These are phyloP conservation scores for Proterorhinus semilunaris DNA, from an alignment of 2,113 vertebrate species.

Conservation along the genomic window DNA sequence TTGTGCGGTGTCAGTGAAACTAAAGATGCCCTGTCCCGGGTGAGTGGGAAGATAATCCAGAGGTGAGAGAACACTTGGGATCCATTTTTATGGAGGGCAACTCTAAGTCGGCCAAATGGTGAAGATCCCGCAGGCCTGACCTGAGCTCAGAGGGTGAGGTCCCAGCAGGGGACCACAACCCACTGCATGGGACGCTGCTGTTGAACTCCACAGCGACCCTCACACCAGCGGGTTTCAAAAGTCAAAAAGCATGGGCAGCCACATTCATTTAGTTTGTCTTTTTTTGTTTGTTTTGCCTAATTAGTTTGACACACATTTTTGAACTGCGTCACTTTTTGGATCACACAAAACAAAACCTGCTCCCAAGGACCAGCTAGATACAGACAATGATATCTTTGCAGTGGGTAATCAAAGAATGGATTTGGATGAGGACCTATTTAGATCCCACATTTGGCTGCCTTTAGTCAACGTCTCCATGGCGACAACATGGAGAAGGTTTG, in stretches of 20 bases:
- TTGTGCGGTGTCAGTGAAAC: neutral
- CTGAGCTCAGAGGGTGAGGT: conserved; percentile 9
- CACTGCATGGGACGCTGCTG: conserved; percentile 3
- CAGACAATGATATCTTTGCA: no score
- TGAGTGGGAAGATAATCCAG: conserved; percentile 1
- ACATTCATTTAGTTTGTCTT: neutral
- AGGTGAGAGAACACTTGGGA: conserved; percentile 41
- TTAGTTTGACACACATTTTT: no score
- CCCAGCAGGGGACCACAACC: conserved; percentile 1
- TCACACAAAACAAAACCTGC: no score
- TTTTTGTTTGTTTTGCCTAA: no score
- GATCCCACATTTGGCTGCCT: no score
- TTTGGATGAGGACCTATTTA: no score
- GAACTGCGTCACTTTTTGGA: no score
- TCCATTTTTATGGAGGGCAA: conserved; percentile 44
- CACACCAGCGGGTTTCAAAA: neutral
- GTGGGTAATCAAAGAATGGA: no score
- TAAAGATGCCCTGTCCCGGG: neutral
- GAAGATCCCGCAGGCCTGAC: conserved; percentile 15
- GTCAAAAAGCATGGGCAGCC: neutral
- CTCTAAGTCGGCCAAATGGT: conserved; percentile 51
- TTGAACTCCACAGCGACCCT: conserved; percentile 8
- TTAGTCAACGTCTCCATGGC: no score
- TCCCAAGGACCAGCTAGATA: no score
- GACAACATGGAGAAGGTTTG: no score